Conservation (phyloP, 2,888 invertebrate species). For the Parasteatoda lunata region DNA sequence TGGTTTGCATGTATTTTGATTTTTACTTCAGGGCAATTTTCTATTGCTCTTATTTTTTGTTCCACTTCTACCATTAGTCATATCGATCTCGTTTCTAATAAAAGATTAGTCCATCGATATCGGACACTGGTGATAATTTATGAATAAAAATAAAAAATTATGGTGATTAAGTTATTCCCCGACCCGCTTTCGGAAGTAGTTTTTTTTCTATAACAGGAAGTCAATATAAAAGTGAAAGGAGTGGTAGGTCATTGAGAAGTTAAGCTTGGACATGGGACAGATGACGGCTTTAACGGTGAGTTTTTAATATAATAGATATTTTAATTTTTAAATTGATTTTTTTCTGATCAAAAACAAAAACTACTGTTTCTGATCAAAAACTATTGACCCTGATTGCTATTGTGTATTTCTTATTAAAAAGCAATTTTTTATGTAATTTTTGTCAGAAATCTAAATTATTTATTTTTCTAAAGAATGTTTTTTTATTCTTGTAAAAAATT, state of each 20-base stretch:
- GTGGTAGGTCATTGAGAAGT: conserved; percentile 7
- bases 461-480: too few species aligned
- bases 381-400: too few species aligned
- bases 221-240: conserved; percentile 58
- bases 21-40: conserved; percentile 35
- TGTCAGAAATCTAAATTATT: too few species aligned
- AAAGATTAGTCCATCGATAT: conserved; percentile 53
- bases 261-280: conserved; percentile 11
- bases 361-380: too few species aligned
- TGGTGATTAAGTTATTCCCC: conserved; percentile 9
- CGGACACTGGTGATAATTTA: conserved; percentile 36
- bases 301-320: neutral
- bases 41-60: conserved; percentile 53
- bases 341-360: too few species aligned
- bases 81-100: conserved; percentile 56
- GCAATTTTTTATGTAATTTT: too few species aligned
- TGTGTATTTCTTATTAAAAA: too few species aligned
- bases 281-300: conserved; percentile 37
- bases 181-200: conserved; percentile 33
- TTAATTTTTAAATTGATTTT: too few species aligned
- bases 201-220: conserved; percentile 45
- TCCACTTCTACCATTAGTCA: conserved; percentile 41
- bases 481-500: too few species aligned
- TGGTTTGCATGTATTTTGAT: neutral
- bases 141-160: conserved; percentile 19